These are phyloP conservation scores for Mirounga angustirostris DNA, from an alignment of 2,113 vertebrate species.

Conservation along the genomic window DNA sequence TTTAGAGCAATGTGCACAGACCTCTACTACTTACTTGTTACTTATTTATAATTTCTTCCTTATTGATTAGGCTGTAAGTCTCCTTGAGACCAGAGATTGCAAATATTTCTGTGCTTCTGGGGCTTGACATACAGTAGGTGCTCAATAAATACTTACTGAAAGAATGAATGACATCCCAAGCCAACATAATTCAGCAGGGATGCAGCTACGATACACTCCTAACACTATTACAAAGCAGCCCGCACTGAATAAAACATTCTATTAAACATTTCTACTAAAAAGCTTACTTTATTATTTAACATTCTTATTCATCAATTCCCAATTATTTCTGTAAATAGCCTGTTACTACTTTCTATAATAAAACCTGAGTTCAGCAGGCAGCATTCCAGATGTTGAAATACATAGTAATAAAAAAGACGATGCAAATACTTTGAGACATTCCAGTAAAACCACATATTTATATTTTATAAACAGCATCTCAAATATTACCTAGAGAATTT, in stretches of 20 bases:
- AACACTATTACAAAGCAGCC: neutral
- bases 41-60: neutral
- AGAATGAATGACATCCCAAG: neutral
- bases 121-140: neutral
- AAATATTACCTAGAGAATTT: slow-evolving; percentile 78
- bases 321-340: slow-evolving; percentile 80
- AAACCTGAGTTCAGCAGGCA: slow-evolving; percentile 76
- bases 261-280: slow-evolving; percentile 60
- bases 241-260: slow-evolving; percentile 38
- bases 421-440: slow-evolving; percentile 68
- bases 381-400: slow-evolving; percentile 84
- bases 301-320: slow-evolving; percentile 78
- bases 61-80: neutral
- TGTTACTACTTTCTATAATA: slow-evolving; percentile 78
- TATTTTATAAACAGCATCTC: slow-evolving; percentile 68
- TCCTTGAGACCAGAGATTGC: neutral
- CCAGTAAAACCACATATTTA: slow-evolving; percentile 72
- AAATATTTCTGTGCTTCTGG: slow-evolving; percentile 6
- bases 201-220: neutral
- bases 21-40: neutral
- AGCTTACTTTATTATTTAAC: slow-evolving; percentile 68
- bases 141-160: slow-evolving; percentile 16
- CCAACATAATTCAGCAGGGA: slow-evolving; percentile 15
- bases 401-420: slow-evolving; percentile 83
- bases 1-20: neutral